Conservation (phyloP, 2,113 vertebrate genomes). For the Electrona antarctica region DNA sequence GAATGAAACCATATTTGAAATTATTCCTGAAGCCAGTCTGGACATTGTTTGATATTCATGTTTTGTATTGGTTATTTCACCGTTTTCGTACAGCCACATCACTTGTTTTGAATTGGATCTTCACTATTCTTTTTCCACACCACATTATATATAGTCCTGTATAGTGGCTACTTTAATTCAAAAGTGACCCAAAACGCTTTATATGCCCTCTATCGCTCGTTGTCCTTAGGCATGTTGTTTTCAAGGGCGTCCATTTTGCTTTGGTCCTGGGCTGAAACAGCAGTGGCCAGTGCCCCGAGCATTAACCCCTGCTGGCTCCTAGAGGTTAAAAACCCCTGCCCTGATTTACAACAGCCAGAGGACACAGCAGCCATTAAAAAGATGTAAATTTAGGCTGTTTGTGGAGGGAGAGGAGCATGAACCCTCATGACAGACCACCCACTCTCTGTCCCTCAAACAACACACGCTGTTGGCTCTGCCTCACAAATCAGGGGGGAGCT, state of each 20-base stretch:
- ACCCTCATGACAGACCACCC: conserved; percentile 73
- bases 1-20: conserved; percentile 1
- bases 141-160: neutral
- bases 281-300: conserved; percentile 50
- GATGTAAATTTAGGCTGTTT: conserved; percentile 74
- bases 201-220: conserved; percentile 20
- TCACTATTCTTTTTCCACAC: neutral
- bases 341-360: conserved; percentile 75
- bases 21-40: neutral
- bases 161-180: neutral
- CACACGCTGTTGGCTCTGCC: conserved; percentile 42
- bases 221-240: conserved; percentile 16
- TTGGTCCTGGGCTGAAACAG: conserved; percentile 37
- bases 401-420: conserved; percentile 65
- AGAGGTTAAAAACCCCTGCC: conserved; percentile 60
- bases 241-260: conserved; percentile 55
- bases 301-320: conserved; percentile 59
- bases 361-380: conserved; percentile 72
- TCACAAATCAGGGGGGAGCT: conserved; percentile 69
- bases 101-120: neutral
- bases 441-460: conserved; percentile 65
- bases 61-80: neutral
- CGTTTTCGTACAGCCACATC: too few species aligned
- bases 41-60: neutral
- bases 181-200: conserved; percentile 23